Base-by-base conservation (phyloP, 1,140 invertebrate species). In the Pseudoatta argentina region DNA sequence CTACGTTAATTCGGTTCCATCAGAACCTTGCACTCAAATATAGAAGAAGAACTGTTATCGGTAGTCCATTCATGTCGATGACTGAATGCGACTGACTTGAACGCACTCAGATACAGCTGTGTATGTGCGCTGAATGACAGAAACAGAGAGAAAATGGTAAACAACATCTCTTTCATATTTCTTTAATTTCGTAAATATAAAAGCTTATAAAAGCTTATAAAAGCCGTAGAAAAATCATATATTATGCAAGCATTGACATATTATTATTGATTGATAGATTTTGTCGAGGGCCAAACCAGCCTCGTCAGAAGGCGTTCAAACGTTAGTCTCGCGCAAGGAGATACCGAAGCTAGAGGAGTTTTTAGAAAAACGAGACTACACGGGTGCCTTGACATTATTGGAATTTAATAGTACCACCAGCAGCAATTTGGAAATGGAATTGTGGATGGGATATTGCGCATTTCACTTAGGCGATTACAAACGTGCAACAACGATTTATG, bases 391-490 rank as follows among this genome's bases (percentile, higher is more conserved):
- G 34, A 99, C 99, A 1, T 96, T 99, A 77, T 95, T 99, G 16
- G 98, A 99, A 96, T 98, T 98, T 57, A 94, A 94, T 34, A 91
- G 94, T 53, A 93, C 92, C 90, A 96, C 96, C 59, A 97, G 96
- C 91, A 96, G 93, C 18, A 96, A 95, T 71, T 94, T 96, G 8
- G 96, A 97, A 93, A 96, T 96, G 21, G 97, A 98, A 87, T 94
- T 98, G 83, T 99, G 99, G 98, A 97, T 98, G 82, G 98, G 97
- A 3, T 99, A 98, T 94, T 99, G 98, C 95, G 97, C 97, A 78
- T 99, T 99, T 95, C 99, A 99, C 95, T 95, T 99, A 55, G 99
- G 98, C 1, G 98, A 99, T 93, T 99, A 99, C 95, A 97, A 97
- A 91, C 96, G 97, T 92, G 97, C 99, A 0, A 95, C 98, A n/a